A percentile compares a stretch with the other conserved stretches of the same genome.
These are phyloP conservation scores for Neodontobutis hainanensis DNA, from an alignment of 2,113 vertebrate species.

Conservation along the genomic window DNA sequence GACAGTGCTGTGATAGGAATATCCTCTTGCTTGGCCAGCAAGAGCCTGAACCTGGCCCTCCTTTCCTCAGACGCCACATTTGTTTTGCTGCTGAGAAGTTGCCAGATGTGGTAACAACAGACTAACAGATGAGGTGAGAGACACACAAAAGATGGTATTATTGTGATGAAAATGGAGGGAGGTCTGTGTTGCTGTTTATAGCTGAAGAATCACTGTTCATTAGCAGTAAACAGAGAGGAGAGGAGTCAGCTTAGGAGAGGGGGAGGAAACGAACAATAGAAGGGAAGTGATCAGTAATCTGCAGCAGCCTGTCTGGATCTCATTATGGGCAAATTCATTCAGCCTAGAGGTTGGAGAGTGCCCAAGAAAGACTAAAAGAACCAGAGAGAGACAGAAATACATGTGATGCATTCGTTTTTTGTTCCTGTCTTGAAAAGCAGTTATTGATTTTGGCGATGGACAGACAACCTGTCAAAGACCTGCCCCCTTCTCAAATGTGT, in stretches of 20 bases:
- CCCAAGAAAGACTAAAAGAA: conserved; percentile 16
- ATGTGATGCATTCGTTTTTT: conserved; percentile 10
- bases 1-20: conserved; percentile 55
- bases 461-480: neutral
- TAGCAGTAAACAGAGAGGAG: conserved; percentile 36
- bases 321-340: conserved; percentile 60
- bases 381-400: conserved; percentile 2
- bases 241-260: conserved; percentile 7
- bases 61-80: conserved; percentile 43
- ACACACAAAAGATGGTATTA: conserved; percentile 10
- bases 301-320: conserved; percentile 55
- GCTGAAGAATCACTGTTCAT: conserved; percentile 27
- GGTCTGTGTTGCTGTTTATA: conserved; percentile 34
- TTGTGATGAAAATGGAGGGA: conserved; percentile 14
- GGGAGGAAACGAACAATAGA: conserved; percentile 62
- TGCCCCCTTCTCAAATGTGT: neutral
- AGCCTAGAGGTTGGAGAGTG: conserved; percentile 7
- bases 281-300: conserved; percentile 66
- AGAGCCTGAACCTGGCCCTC: conserved; percentile 14
- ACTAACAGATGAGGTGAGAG: conserved; percentile 9
- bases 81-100: conserved; percentile 29
- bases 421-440: neutral
- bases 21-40: conserved; percentile 41
- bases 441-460: conserved; percentile 1
- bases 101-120: conserved; percentile 46